Conservation (phyloP, 2,797 vertebrate species). For the Hemibagrus guttatus region DNA sequence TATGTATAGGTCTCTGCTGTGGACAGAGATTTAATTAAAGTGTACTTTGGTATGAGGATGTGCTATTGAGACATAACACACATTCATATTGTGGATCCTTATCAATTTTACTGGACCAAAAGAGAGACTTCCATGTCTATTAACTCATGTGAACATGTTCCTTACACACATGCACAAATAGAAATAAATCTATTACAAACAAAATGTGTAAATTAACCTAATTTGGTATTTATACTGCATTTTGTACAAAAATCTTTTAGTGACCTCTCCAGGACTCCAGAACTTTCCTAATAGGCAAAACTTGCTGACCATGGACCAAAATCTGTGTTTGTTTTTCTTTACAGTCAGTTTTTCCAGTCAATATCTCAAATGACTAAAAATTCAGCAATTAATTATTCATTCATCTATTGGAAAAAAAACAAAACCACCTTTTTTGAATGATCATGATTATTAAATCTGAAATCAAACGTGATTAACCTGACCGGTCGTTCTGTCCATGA, state of each 20-base stretch:
- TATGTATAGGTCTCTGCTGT: too few relatives aligned
- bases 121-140: neutral
- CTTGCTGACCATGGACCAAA: neutral
- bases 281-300: neutral
- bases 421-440: too few relatives aligned
- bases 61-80: neutral
- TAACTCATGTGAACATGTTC: neutral
- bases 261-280: neutral
- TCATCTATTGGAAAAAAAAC: too few relatives aligned
- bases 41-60: neutral
- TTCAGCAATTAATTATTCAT: too few relatives aligned
- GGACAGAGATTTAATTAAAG: neutral
- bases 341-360: too few relatives aligned
- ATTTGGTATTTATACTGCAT: neutral
- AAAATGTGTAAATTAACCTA: neutral
- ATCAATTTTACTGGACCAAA: neutral
- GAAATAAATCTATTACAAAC: neutral
- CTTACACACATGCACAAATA: neutral
- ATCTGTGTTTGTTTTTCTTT: neutral
- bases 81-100: neutral
- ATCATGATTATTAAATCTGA: neutral
- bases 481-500: neutral
- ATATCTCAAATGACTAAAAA: neutral
- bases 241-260: neutral
- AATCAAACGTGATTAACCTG: too few relatives aligned